Conservation (phyloP, 2,888 invertebrate genomes). For the Margaritifera margaritifera region DNA sequence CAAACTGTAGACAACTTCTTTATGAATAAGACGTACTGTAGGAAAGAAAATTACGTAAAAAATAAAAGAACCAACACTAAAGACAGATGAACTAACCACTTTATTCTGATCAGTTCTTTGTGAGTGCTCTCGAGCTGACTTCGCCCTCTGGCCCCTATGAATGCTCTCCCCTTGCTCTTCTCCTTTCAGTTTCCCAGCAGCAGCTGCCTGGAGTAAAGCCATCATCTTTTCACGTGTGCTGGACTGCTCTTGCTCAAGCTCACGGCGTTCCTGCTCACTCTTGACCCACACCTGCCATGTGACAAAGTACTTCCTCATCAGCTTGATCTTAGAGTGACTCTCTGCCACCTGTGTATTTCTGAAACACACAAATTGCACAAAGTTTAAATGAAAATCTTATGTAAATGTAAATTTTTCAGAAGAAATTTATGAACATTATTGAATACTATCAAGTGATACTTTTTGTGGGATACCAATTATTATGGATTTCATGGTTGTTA, state of each 20-base stretch:
- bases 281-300: conserved; percentile 61
- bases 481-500: too few species aligned
- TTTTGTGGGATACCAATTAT: too few species aligned
- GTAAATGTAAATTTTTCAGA: too few species aligned
- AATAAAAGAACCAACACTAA: too few species aligned
- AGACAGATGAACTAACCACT: too few species aligned
- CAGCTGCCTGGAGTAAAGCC: conserved; percentile 66
- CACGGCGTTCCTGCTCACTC: conserved; percentile 51
- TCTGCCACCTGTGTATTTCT: conserved; percentile 62
- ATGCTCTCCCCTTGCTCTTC: conserved; percentile 12
- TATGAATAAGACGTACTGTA: too few species aligned
- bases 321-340: conserved; percentile 41
- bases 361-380: conserved; percentile 7
- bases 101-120: too few species aligned
- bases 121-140: conserved; percentile 2
- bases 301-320: conserved; percentile 55
- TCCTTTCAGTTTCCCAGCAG: conserved; percentile 55
- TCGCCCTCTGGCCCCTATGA: background rate
- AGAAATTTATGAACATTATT: too few species aligned
- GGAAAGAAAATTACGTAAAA: too few species aligned
- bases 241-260: conserved; percentile 56
- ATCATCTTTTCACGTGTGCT: conserved; percentile 67
- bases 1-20: too few species aligned
- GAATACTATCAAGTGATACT: too few species aligned
- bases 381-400: too few species aligned